A percentile compares a stretch with the other conserved stretches of the same genome.
These are phyloP conservation scores for Acheta domesticus DNA, from an alignment of 2,888 invertebrate species.

Conservation along the genomic window DNA sequence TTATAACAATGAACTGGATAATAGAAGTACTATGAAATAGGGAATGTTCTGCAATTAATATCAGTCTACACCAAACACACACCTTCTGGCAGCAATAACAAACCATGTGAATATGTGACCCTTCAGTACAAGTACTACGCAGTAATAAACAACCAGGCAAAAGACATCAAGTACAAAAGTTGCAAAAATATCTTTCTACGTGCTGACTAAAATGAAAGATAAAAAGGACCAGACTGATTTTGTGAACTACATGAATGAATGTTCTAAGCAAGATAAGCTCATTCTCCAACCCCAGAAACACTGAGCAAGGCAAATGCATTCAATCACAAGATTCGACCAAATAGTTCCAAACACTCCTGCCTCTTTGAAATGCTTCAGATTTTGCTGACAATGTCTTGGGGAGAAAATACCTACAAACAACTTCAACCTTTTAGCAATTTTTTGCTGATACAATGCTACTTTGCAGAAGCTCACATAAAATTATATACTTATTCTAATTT, in stretches of 20 bases:
- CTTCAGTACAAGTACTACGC: neutral
- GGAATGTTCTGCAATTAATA: conserved; percentile 22
- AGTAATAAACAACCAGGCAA: neutral
- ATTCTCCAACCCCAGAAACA: neutral
- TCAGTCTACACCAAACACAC: neutral
- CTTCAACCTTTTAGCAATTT: neutral
- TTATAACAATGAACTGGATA: too few species aligned
- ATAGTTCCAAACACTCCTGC: conserved; percentile 25
- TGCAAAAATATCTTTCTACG: conserved; percentile 10
- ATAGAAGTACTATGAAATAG: neutral
- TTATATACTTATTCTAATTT: conserved; percentile 12
- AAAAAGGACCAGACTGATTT: neutral
- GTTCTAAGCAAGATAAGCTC: neutral
- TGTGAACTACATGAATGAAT: neutral
- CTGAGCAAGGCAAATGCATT: conserved; percentile 1
- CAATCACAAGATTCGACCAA: neutral
- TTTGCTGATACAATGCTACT: neutral
- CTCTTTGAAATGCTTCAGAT: conserved; percentile 35
- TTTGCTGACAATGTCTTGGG: conserved; percentile 26
- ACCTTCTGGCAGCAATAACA: neutral
- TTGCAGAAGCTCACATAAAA: conserved; percentile 19
- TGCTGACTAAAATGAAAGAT: neutral
- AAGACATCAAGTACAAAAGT: conserved; percentile 12
- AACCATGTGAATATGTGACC: neutral
- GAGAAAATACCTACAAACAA: neutral